Base-by-base conservation (phyloP, 2,113 vertebrate genomes). In the Pomatorhinus ruficollis region DNA sequence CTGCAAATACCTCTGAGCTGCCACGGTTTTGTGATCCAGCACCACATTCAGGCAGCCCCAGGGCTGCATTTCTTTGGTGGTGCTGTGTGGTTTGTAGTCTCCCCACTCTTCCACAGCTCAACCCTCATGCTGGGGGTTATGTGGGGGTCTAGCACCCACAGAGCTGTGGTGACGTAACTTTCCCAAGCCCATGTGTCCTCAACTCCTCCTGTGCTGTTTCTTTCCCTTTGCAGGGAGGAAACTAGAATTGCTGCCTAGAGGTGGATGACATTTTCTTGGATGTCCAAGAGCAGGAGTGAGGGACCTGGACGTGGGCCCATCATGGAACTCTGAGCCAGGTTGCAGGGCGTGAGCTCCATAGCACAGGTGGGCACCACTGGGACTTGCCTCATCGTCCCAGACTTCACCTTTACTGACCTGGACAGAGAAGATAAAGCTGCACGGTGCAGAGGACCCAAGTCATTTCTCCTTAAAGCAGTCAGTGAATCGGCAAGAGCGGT, bases 291-390 rank as follows among this genome's bases (percentile, higher is more conserved):
- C 3, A 3, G 24, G 54, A 53, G 31, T 1, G 9, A 68, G 27
- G 20, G 28, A 91, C 28, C 31, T 33, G 70, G 35, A 37, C 0
- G 0, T 18, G 47, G 35, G 42, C 30, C 15, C 31, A 52, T 45
- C 3, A 0, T 18, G 49, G 44, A 76, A 39, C 45, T 69, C 60
- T 33, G 74, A 52, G 59, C 35, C 0, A 0, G 24, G 57, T 54
- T 0, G 0, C 0, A 0, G 49, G 23, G 35, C 33, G 35, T 0
- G 8, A 87, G 39, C 63, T 64, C 13, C 0, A 6, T 2, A 5
- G 54, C 1, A 0, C 53, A 22, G 37, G 33, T 2, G 1, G 37
- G 20, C 30, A 42, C 40, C 0, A 0, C 18, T 24, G n/a, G n/a
- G 24, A 31, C 30, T 19, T 31, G 54, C 4, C 19, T 27, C 45